phyloP scores from a whole-genome alignment of 2,888 invertebrate genomes.

The Dendrolimus pini region DNA sequence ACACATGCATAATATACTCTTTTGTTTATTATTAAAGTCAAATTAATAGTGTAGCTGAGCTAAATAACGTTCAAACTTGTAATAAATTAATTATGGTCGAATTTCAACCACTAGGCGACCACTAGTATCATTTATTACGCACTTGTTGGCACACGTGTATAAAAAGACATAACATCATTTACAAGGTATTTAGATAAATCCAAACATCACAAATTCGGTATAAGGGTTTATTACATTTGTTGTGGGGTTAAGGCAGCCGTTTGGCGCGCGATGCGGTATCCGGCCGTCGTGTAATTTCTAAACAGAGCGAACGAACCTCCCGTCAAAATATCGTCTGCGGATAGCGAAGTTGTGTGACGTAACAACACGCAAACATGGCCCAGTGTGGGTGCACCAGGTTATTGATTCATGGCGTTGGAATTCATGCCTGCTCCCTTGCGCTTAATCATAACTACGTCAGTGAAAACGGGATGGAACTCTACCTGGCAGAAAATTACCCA shows the following conservation, averaged over 20 bases:
- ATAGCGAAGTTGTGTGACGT: constrained; percentile 45
- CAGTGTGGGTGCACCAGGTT: constrained; percentile 62
- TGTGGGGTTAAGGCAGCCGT: constrained; percentile 2
- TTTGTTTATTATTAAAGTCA: no score
- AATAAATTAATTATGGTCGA: no score
- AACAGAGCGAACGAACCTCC: constrained; percentile 48
- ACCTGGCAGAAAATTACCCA: constrained; percentile 51
- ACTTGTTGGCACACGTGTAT: no score
- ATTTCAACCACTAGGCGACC: no score
- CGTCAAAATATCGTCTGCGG: constrained; percentile 70
- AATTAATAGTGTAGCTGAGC: no score
- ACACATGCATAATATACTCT: no score
- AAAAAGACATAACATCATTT: no score
- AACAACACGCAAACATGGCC: constrained; percentile 34
- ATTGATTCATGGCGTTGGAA: constrained; percentile 69
- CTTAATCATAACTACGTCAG: constrained; percentile 59
- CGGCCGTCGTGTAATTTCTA: constrained; percentile 43
- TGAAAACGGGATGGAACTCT: constrained; percentile 48
- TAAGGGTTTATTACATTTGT: not conserved
- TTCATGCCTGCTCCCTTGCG: constrained; percentile 67
- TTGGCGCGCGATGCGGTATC: constrained; percentile 1
- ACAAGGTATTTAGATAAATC: not conserved
- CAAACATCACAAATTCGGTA: not conserved
- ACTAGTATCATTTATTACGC: no score
- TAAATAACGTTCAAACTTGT: no score